Evolutionary conservation across 1,140 invertebrate species (phyloP), one percentile per base, ranked within the genome.

Genomic region (Nilaparvata lugens): DNA sequence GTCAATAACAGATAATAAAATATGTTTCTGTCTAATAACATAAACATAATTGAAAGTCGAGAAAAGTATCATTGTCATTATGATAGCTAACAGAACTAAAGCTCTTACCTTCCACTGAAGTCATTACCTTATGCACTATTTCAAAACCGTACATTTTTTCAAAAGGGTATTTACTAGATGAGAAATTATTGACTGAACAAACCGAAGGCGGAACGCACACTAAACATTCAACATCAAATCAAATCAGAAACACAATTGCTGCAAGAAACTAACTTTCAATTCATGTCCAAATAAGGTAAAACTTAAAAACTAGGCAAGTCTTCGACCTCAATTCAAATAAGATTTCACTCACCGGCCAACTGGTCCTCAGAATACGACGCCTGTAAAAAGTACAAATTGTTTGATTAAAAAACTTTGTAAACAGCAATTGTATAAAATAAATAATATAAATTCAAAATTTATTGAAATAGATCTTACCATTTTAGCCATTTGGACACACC

Each of bases 331-430:
- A 68, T 66, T 64, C 66, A 61, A 65, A 58, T 65, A 65, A 62
- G 38, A 28, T 64, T 61, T 60, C 67, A 64, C 71, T 71, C 79
- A 93, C 89, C 90, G 71, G 87, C 84, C 75, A 92, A 83, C 78
- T 93, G 89, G 80, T 93, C 90, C 78, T 93, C 91, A 31, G 85
- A 85, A 75, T 91, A 91, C 68, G 87, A 87, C 71, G 86, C 88
- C 90, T 93, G 81, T 60, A 83, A 86, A 62, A 70, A 76, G 61
- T 68, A 62, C 16, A 18, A 48, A 48, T 18, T 11, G 2, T 16
- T 16, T 48, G 1, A 48, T 6, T 48, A 14, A 19, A 16, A 48
- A 23, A 48, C 21, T 48, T 14, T 19, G 16, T 19, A 23, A 3
- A 48, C 45, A 18, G 16, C 2, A 19, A 6, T 18, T 18, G 18